Conservation (phyloP, 1,140 invertebrate genomes). For the Andrena cerasifolii region DNA sequence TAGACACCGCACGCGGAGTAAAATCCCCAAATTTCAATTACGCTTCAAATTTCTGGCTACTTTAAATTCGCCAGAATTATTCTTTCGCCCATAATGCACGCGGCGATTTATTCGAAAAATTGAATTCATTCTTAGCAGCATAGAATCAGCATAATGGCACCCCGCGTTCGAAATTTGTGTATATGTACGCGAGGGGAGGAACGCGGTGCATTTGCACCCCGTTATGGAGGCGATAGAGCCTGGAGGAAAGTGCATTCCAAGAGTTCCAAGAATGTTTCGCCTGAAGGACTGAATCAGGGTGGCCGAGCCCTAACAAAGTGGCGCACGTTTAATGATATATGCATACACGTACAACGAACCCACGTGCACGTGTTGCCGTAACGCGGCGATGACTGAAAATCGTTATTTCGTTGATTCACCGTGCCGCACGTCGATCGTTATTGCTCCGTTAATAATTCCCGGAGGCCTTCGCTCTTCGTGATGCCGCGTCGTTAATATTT, state of each 20-base stretch:
- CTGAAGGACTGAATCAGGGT: slow-evolving; percentile 11
- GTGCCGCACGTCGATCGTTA: slow-evolving; percentile 64
- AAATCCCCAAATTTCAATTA: too few species aligned
- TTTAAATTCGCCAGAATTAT: too few species aligned
- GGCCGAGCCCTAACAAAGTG: slow-evolving; percentile 20
- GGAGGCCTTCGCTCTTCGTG: slow-evolving; percentile 66
- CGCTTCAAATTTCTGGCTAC: too few species aligned
- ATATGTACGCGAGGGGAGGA: not conserved
- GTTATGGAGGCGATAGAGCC: not conserved
- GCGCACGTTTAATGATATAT: slow-evolving; percentile 49
- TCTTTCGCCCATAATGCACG: too few species aligned
- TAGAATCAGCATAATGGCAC: too few species aligned
- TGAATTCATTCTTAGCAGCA: too few species aligned
- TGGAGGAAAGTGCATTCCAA: not conserved
- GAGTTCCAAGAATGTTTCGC: slow-evolving; percentile 7
- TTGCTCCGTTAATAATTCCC: slow-evolving; percentile 66
- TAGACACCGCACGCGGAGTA: too few species aligned
- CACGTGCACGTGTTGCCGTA: slow-evolving; percentile 65
- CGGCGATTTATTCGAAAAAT: too few species aligned
- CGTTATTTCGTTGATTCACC: slow-evolving; percentile 73
- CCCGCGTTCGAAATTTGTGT: not conserved
- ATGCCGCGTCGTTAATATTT: slow-evolving; percentile 69
- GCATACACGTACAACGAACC: slow-evolving; percentile 55
- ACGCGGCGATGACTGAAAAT: slow-evolving; percentile 74
- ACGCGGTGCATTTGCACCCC: too few species aligned